Evolutionary conservation across 2,888 invertebrate genomes (phyloP).

Genomic region (Ptycholaimellus sp.): DNA sequence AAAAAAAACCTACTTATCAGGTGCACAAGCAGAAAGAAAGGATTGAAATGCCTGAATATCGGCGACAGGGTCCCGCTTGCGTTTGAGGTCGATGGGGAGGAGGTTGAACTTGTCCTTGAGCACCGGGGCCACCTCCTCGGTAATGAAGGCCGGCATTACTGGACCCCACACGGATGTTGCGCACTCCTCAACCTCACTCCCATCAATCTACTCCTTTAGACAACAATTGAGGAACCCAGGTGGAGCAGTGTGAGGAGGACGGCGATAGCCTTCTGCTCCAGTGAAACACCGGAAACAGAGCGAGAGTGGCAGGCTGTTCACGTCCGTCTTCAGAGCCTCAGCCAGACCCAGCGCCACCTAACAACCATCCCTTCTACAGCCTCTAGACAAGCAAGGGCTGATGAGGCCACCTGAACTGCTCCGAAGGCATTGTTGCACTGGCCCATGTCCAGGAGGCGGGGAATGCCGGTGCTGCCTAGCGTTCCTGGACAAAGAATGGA

Average conservation of each 20-base stretch:
- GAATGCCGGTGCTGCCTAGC: conserved; percentile 16
- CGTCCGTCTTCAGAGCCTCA: conserved; percentile 14
- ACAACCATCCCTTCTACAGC: too few species aligned
- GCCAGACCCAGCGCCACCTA: conserved; percentile 13
- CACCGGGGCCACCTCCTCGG: conserved; percentile 12
- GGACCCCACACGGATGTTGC: too few species aligned
- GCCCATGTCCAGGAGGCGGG: conserved; percentile 14
- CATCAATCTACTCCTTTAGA: too few species aligned
- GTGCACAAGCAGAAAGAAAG: too few species aligned
- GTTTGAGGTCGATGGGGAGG: neutral
- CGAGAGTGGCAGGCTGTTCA: conserved; percentile 16
- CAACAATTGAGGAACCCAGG: conserved; percentile 8
- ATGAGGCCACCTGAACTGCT: conserved; percentile 12
- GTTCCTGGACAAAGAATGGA: conserved; percentile 9
- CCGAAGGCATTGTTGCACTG: conserved; percentile 10
- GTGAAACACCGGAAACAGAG: conserved; percentile 16
- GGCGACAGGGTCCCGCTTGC: neutral
- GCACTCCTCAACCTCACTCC: conserved; percentile 12
- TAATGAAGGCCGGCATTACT: conserved; percentile 17
- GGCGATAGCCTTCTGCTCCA: conserved; percentile 9
- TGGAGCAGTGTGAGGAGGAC: conserved; percentile 15
- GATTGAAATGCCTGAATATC: too few species aligned
- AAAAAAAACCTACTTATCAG: too few species aligned
- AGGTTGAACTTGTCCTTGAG: conserved; percentile 13
- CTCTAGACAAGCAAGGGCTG: too few species aligned